phyloP scores from a whole-genome alignment of 2,113 vertebrate genomes.

The Ascaphus truei region DNA sequence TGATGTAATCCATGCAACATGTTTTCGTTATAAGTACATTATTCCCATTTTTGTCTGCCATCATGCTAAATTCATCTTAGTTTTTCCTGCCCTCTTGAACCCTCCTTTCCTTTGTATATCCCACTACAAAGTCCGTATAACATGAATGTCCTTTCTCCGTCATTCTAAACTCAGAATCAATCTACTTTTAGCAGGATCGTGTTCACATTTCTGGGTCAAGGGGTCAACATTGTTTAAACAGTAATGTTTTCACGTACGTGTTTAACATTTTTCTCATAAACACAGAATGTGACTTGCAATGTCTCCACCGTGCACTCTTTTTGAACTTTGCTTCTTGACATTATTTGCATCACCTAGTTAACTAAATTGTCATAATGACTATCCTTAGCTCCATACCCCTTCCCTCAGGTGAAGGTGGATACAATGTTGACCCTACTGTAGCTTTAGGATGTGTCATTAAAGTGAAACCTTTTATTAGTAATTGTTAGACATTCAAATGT shows the following conservation, averaged over 20 bases:
- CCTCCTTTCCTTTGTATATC: too few relatives aligned
- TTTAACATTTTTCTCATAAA: neutral
- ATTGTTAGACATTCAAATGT: neutral
- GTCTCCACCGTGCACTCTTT: neutral
- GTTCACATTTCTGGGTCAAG: too few relatives aligned
- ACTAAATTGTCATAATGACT: slow-evolving; percentile 13
- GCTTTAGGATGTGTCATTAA: neutral
- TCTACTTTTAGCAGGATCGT: too few relatives aligned
- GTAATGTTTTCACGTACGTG: neutral
- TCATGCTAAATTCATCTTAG: too few relatives aligned
- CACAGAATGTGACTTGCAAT: neutral
- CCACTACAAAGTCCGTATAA: too few relatives aligned
- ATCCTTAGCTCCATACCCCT: neutral
- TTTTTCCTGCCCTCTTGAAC: too few relatives aligned
- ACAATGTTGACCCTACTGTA: neutral
- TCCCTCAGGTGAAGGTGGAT: slow-evolving; percentile 14
- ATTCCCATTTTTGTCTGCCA: too few relatives aligned
- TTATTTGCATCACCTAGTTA: slow-evolving; percentile 6
- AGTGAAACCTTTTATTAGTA: neutral
- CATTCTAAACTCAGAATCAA: too few relatives aligned
- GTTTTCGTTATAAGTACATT: too few relatives aligned
- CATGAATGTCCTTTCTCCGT: too few relatives aligned
- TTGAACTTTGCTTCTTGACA: slow-evolving; percentile 28
- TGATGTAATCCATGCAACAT: too few relatives aligned
- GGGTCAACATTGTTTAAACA: neutral